Evolutionary conservation across 2,113 vertebrate genomes (phyloP).

Genomic region (Tretioscincus oriximinensis): DNA sequence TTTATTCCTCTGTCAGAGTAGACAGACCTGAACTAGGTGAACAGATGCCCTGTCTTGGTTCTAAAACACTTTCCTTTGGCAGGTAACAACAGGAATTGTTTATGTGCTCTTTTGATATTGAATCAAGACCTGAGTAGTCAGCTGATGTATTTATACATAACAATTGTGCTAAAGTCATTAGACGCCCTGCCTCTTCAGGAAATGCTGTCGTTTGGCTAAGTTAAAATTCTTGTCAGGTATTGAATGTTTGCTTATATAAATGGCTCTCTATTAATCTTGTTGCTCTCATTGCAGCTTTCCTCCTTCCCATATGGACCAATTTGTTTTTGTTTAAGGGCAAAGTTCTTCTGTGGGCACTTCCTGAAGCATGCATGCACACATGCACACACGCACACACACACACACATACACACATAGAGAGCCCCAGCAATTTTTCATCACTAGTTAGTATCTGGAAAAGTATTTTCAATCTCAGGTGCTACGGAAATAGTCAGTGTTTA

Average conservation of each 20-base stretch:
- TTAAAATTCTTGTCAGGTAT: background rate
- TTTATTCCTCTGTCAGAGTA: background rate
- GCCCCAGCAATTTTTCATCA: background rate
- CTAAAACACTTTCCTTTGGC: background rate
- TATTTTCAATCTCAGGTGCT: background rate
- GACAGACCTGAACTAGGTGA: background rate
- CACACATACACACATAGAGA: too few species aligned
- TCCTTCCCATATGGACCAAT: background rate
- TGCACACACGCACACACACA: background rate
- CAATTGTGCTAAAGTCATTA: background rate
- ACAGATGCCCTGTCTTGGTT: background rate
- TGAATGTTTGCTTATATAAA: background rate
- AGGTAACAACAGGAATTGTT: background rate
- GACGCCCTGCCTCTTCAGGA: background rate
- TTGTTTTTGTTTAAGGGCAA: conserved; percentile 2
- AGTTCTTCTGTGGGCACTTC: background rate
- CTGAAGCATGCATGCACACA: background rate
- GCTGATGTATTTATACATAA: background rate
- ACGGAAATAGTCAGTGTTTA: background rate
- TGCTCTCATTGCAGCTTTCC: background rate
- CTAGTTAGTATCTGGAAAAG: background rate
- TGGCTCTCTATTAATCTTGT: background rate
- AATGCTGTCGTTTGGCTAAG: background rate
- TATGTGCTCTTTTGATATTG: background rate
- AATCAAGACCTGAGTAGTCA: background rate